Percentiles rank a stretch among this genome's conserved stretches.
Evolutionary conservation across 2,888 invertebrate species (phyloP).

Genomic region (Pristionchus japonicus): DNA sequence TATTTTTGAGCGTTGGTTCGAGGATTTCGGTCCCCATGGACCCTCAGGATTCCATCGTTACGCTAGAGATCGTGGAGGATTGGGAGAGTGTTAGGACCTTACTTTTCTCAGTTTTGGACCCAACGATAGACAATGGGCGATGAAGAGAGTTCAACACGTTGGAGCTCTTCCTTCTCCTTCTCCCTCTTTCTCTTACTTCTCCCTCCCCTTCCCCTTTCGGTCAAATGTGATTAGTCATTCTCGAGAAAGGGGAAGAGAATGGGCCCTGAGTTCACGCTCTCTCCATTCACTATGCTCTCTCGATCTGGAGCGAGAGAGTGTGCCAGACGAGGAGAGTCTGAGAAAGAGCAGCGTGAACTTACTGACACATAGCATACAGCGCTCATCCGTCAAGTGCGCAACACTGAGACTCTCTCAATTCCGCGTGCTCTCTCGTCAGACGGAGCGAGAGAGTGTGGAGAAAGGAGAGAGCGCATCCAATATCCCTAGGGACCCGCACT

Average conservation of each 20-base stretch:
- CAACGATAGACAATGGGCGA: no score
- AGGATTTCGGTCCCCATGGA: not conserved
- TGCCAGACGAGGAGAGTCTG: not conserved
- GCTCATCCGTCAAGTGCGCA: not conserved
- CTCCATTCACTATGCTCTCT: not conserved
- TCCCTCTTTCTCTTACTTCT: not conserved
- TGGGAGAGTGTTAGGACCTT: not conserved
- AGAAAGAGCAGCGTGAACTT: not conserved
- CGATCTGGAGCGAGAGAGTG: not conserved
- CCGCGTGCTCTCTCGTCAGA: no score
- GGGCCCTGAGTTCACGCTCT: not conserved
- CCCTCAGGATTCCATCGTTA: no score
- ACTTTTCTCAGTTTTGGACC: not conserved
- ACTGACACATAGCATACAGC: not conserved
- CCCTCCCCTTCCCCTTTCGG: not conserved
- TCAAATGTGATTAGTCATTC: constrained; percentile 40
- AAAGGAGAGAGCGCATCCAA: not conserved
- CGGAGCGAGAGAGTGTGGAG: no score
- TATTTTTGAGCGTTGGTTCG: not conserved
- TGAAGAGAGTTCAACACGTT: no score
- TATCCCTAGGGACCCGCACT: no score
- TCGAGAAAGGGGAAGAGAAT: not conserved
- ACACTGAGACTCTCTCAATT: no score
- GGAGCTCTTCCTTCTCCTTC: not conserved
- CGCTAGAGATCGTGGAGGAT: no score